phyloP scores from a whole-genome alignment of 2,888 invertebrate species.

The Apoda limacodes region DNA sequence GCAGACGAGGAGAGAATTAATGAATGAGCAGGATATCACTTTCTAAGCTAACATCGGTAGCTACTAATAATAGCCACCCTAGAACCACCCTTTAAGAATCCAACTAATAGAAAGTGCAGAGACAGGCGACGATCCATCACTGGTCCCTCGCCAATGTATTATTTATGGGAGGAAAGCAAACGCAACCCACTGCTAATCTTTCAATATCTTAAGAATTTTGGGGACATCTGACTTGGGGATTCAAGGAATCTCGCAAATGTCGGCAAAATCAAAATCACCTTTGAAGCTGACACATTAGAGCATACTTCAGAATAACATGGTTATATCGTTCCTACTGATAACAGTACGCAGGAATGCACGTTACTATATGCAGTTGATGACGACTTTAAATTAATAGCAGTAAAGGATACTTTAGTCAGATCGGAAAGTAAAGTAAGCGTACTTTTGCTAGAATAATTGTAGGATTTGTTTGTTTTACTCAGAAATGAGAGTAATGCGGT shows the following conservation, averaged over 20 bases:
- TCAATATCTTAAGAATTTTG: conserved; percentile 67
- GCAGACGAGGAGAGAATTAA: too few species aligned
- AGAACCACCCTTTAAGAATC: conserved; percentile 63
- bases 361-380: conserved; percentile 6
- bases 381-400: conserved; percentile 19
- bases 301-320: conserved; percentile 4
- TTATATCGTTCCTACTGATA: conserved; percentile 5
- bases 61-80: conserved; percentile 56
- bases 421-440: conserved; percentile 20
- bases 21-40: conserved; percentile 39
- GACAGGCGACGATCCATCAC: conserved; percentile 65
- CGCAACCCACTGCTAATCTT: conserved; percentile 63
- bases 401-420: conserved; percentile 20
- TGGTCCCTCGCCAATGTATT: conserved; percentile 59
- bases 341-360: conserved; percentile 7
- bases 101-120: conserved; percentile 66
- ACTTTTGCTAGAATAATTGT: conserved; percentile 49
- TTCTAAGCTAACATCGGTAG: conserved; percentile 58
- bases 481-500: conserved; percentile 56
- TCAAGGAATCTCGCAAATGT: conserved; percentile 23
- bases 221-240: conserved; percentile 44
- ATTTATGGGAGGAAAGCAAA: conserved; percentile 60
- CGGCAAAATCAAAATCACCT: background rate
- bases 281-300: conserved; percentile 2
- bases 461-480: conserved; percentile 65